Percentiles rank a stretch among this genome's conserved stretches.
These are phyloP conservation scores for Meandrina meandrites DNA, from an alignment of 92 coral and sea anemone genomes.

Conservation along the genomic window DNA sequence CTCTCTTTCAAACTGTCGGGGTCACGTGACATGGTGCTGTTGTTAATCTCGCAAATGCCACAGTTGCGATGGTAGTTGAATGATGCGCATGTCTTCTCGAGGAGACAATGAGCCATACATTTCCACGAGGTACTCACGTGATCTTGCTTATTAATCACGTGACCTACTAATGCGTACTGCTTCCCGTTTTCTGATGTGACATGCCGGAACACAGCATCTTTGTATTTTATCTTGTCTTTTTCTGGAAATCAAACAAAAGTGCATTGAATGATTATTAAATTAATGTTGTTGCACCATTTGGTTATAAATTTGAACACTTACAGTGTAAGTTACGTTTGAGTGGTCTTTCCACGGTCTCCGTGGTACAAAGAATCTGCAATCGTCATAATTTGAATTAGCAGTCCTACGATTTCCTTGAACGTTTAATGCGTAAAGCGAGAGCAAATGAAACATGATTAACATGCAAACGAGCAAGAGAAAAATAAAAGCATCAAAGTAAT, in stretches of 20 bases:
- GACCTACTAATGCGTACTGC: conserved; percentile 3
- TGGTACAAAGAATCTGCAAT: too few species aligned
- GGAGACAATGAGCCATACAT: conserved; percentile 11
- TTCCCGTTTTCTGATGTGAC: not conserved
- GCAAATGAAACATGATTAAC: too few species aligned
- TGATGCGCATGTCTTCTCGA: conserved; percentile 9
- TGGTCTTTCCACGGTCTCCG: too few species aligned
- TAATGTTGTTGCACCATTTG: not conserved
- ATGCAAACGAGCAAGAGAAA: too few species aligned
- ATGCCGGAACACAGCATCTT: not conserved
- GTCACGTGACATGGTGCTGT: not conserved
- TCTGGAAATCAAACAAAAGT: not conserved
- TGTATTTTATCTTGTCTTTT: not conserved
- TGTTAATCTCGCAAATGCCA: conserved; percentile 4
- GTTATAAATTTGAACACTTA: not conserved
- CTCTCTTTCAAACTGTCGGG: not conserved
- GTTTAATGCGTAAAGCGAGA: too few species aligned
- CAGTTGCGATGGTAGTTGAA: not conserved
- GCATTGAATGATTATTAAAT: not conserved
- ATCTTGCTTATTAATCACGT: conserved; percentile 1
- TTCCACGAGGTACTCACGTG: not conserved
- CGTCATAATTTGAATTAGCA: too few species aligned
- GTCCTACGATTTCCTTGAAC: too few species aligned
- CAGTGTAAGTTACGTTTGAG: too few species aligned
- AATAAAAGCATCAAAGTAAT: too few species aligned